Evolutionary conservation across 2,888 invertebrate genomes (phyloP).

Genomic region (Drosophila emarginata): DNA sequence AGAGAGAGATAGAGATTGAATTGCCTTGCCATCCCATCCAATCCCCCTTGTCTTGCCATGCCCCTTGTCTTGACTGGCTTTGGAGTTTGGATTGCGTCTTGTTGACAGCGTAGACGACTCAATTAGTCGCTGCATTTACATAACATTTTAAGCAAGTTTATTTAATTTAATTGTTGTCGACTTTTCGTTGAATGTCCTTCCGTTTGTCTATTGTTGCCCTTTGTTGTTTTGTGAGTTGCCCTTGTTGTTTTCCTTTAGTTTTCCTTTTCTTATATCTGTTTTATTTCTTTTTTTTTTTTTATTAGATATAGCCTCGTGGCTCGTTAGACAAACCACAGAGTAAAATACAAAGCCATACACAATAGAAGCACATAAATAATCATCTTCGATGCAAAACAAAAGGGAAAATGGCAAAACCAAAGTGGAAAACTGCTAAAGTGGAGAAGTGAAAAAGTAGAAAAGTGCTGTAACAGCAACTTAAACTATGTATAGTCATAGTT

Average conservation of each 20-base stretch:
- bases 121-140: constrained; percentile 72
- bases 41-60: too few relatives aligned
- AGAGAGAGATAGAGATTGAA: background rate
- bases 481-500: background rate
- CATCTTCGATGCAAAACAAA: constrained; percentile 44
- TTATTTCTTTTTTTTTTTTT: background rate
- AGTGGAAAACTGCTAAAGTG: background rate
- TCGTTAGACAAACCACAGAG: constrained; percentile 66
- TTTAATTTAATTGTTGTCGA: constrained; percentile 66
- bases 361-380: constrained; percentile 60
- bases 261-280: constrained; percentile 19
- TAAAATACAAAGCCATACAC: constrained; percentile 30
- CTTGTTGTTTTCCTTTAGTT: constrained; percentile 23
- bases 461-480: background rate
- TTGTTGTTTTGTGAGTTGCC: constrained; percentile 12
- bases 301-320: constrained; percentile 62
- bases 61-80: too few relatives aligned
- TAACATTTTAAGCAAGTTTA: constrained; percentile 66
- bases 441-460: background rate
- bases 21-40: background rate
- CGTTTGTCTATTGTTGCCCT: constrained; percentile 26
- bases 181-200: constrained; percentile 24
- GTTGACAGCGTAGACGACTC: constrained; percentile 51
- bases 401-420: constrained; percentile 2
- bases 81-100: constrained; percentile 14